Base-by-base conservation (phyloP, 64 coral and sea anemone species). In the Catalaphyllia jardinei region DNA sequence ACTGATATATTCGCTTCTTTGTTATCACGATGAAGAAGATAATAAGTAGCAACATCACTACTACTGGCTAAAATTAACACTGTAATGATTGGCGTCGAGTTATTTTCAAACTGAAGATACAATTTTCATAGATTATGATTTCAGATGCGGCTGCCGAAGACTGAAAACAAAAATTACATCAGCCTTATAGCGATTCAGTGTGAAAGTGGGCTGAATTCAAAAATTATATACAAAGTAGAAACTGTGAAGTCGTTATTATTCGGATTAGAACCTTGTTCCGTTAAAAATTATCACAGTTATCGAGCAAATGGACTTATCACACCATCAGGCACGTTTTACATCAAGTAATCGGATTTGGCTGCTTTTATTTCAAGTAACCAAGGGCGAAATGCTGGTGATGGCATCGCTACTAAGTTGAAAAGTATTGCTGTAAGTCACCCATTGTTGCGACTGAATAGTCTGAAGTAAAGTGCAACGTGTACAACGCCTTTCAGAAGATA, bases 31-130 rank as follows among this genome's bases (percentile, higher is more conserved):
- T 18, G 22, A 75, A 31, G 27, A 20, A 9, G 73, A 55, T 13
- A 57, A 10, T 27, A 50, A 4, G 50, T 14, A 79, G 49, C 38
- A 55, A 79, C 76, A 55, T 55, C 76, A 79, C 59, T 57, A 79
- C 59, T 57, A 79, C 51, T n/a, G 24, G 2, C 76, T 57, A 55
- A 79, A 79, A 79, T 79, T 55, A 79, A 79, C 10, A 79, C n/a
- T 25, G 20, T 22, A 24, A 22, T 10, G 4, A 74, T 74, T 13
- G 14, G 10, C 65, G 3, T 57, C 42, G 54, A 57, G 54, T 57
- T 57, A 57, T 57, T 57, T 57, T 15, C 54, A 57, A 57, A 46
- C 62, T 65, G 18, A 20, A 69, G 65, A 69, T 27, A 69, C 65
- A 69, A 10, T 11, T 69, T 69, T n/a, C 9, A 25, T 28, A 27